Conservation (phyloP, 2,113 vertebrate genomes). For the Plecturocebus donacophilus region DNA sequence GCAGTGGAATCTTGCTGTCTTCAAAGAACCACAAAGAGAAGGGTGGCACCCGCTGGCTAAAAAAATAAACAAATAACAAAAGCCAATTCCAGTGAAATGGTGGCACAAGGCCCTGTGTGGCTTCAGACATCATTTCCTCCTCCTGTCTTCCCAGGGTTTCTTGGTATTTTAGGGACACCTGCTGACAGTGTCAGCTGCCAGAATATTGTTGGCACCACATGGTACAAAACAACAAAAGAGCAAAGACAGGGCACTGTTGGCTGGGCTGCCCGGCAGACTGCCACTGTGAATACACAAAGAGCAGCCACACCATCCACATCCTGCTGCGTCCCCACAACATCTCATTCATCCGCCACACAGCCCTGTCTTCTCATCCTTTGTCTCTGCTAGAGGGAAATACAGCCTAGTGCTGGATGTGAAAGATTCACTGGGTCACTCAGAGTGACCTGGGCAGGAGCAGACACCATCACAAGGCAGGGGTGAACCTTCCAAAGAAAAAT, state of each 20-base stretch:
- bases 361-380: neutral
- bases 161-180: slow-evolving; percentile 74
- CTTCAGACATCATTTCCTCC: slow-evolving; percentile 52
- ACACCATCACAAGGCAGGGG: neutral
- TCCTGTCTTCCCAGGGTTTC: slow-evolving; percentile 53
- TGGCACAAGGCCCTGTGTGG: slow-evolving; percentile 25
- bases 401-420: neutral
- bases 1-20: slow-evolving; percentile 61
- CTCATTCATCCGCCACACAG: neutral
- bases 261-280: slow-evolving; percentile 7
- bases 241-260: slow-evolving; percentile 36
- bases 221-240: slow-evolving; percentile 68
- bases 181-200: slow-evolving; percentile 71
- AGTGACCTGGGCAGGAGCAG: neutral
- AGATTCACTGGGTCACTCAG: neutral
- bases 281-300: slow-evolving; percentile 65
- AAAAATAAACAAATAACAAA: slow-evolving; percentile 76
- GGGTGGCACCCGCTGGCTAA: slow-evolving; percentile 56
- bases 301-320: neutral
- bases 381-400: neutral
- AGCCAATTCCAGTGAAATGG: slow-evolving; percentile 58
- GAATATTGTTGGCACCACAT: slow-evolving; percentile 64
- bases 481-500: neutral
- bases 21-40: slow-evolving; percentile 68
- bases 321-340: slow-evolving; percentile 50